These are phyloP conservation scores for Cistogaster globosa DNA, from an alignment of 2,888 invertebrate species.

Conservation along the genomic window DNA sequence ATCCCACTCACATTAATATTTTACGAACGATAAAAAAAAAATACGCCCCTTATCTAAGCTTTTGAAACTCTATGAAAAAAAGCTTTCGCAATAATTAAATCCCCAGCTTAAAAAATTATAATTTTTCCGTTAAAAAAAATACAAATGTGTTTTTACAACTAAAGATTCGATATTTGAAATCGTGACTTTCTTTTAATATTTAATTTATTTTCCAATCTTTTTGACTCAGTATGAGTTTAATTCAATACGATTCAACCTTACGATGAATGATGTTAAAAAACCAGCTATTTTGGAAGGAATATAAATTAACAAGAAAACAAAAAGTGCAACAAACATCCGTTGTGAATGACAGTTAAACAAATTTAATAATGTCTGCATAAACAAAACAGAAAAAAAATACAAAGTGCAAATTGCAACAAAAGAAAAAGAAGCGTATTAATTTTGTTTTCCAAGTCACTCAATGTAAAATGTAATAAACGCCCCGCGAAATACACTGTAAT, in stretches of 20 bases:
- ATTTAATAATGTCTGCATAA: slow-evolving; percentile 63
- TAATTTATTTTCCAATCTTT: too few species aligned
- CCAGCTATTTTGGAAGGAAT: neutral
- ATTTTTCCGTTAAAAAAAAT: too few species aligned
- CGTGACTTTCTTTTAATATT: too few species aligned
- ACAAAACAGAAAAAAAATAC: slow-evolving; percentile 37
- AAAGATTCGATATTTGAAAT: too few species aligned
- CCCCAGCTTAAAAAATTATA: too few species aligned
- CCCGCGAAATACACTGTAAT: slow-evolving; percentile 1
- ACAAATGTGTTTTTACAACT: too few species aligned
- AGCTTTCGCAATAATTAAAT: too few species aligned
- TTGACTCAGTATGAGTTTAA: neutral
- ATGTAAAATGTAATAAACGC: slow-evolving; percentile 65
- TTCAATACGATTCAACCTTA: slow-evolving; percentile 12
- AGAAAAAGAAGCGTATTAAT: slow-evolving; percentile 9
- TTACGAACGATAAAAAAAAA: too few species aligned
- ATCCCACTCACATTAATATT: too few species aligned
- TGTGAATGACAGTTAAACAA: slow-evolving; percentile 66
- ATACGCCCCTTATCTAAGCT: too few species aligned
- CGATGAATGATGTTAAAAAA: neutral
- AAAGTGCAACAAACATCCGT: slow-evolving; percentile 45
- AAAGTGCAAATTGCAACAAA: slow-evolving; percentile 47
- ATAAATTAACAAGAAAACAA: neutral
- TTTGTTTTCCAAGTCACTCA: slow-evolving; percentile 47
- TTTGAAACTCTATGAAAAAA: too few species aligned